Base-by-base conservation (phyloP, 2,113 vertebrate genomes). In the Vicugna pacos region DNA sequence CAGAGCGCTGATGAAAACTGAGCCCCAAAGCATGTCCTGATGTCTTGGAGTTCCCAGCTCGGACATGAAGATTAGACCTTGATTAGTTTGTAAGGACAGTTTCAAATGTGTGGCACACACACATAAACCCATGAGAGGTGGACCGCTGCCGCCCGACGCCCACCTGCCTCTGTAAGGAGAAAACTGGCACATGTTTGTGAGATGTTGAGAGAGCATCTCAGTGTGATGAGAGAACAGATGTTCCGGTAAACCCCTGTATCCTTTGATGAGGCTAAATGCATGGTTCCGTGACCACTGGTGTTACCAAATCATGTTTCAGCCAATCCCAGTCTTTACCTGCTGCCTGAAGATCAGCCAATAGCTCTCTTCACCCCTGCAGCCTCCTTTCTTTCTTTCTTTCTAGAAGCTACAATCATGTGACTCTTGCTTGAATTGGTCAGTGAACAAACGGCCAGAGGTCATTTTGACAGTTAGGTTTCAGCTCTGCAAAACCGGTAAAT, bases 401-500 rank as follows among this genome's bases (percentile, higher is more conserved):
- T 64, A 88, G 81, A 88, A 89, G 70, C 32, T 30, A 48, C 42
- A 38, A 35, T n/a, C 28, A 1, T 46, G 15, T 28, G 32, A 88
- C 38, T 38, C 38, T 38, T 46, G 14, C 32, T 91, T 75, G 35
- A 64, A 83, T 56, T 3, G 0, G 73, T 15, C 38, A 38, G 9
- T 58, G 48, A 93, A 62, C 62, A n/a, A 32, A 14, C 22, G 13
- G 56, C 32, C 60, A 46, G 67, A 69, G 38, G 58, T 54, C 64
- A 87, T 58, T 75, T 73, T 64, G 38, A 70, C 69, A n/a, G 24
- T 93, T 26, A 72, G 26, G 30, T 72, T 69, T 81, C 24, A 81
- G 26, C 72, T 96, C 56, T 75, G 15, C 19, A 93, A 95, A 96
- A 65, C 14, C 42, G 58, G 32, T 9, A 83, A 52, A 80, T 56